phyloP scores from a whole-genome alignment of 2,888 invertebrate species.

The Erynnis tages region DNA sequence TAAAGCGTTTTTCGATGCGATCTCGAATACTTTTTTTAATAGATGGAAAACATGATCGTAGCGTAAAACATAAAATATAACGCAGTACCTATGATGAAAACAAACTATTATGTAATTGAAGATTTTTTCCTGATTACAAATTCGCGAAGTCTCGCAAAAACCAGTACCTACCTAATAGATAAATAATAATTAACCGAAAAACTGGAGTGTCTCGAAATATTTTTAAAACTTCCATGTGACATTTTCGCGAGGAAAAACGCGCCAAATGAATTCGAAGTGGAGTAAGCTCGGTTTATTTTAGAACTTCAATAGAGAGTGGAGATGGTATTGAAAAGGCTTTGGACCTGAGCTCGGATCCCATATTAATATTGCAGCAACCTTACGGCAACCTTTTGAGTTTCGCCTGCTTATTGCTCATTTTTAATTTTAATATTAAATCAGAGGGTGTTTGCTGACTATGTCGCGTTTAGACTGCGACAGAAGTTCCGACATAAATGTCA shows the following conservation, averaged over 20 bases:
- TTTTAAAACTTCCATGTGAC: constrained; percentile 12
- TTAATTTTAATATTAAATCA: constrained; percentile 40
- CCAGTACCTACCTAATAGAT: not conserved
- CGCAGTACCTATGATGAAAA: no score
- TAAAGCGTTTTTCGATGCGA: no score
- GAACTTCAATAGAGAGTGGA: constrained; percentile 28
- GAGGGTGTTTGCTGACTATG: constrained; percentile 18
- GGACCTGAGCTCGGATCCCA: constrained; percentile 21
- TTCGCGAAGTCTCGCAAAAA: no score
- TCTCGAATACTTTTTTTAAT: no score
- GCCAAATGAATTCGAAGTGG: constrained; percentile 19
- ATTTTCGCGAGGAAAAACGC: not conserved
- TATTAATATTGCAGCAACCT: constrained; percentile 29
- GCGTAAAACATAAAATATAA: no score
- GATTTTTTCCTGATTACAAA: no score
- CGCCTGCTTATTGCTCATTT: constrained; percentile 27
- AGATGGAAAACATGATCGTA: no score
- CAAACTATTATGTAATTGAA: no score
- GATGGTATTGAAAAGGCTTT: constrained; percentile 31
- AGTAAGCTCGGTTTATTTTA: constrained; percentile 29
- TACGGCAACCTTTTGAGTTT: constrained; percentile 29
- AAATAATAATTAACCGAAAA: not conserved
- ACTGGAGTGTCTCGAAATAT: not conserved
- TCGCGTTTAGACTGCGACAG: constrained; percentile 18
- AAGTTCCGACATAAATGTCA: no score